Percentiles rank a stretch among this genome's conserved stretches.
These are phyloP conservation scores for Zoanthus solanderi DNA, from an alignment of 92 coral and sea anemone species.

Conservation along the genomic window DNA sequence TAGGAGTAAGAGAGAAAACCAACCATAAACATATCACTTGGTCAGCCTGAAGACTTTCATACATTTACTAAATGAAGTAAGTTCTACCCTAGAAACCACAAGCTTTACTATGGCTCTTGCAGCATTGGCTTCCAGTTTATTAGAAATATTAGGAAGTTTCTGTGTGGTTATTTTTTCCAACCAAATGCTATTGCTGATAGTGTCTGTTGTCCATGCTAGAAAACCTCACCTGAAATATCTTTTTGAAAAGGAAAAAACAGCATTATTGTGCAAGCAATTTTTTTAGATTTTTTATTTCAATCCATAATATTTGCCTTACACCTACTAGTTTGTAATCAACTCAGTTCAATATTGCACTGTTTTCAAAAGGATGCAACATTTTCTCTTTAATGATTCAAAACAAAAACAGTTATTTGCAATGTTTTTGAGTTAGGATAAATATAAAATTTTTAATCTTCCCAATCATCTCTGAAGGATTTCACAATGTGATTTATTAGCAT, in stretches of 20 bases:
- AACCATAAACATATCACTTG: slow-evolving; percentile 71
- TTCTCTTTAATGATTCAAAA: neutral
- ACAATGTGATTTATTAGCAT: neutral
- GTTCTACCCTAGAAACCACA: slow-evolving; percentile 85
- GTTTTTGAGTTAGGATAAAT: neutral
- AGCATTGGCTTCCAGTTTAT: slow-evolving; percentile 51
- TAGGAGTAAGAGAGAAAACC: slow-evolving; percentile 58
- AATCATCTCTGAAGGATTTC: neutral
- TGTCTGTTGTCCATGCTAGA: neutral
- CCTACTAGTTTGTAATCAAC: too few species aligned
- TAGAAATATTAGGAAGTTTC: slow-evolving; percentile 24
- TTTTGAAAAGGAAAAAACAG: neutral
- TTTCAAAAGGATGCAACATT: neutral
- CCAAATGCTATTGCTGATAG: slow-evolving; percentile 1
- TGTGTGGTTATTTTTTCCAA: slow-evolving; percentile 1
- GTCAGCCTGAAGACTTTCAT: slow-evolving; percentile 67
- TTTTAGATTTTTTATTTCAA: neutral
- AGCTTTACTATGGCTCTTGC: slow-evolving; percentile 35
- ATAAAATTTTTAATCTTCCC: neutral
- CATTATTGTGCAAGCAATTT: neutral
- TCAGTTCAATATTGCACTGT: neutral
- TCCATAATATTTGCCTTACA: neutral
- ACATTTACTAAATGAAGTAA: slow-evolving; percentile 64
- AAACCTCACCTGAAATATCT: slow-evolving; percentile 21
- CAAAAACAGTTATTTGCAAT: neutral